Percentiles rank a stretch among this genome's conserved stretches.
Conservation (phyloP, 2,797 vertebrate species). For the Sylvilagus floridanus region DNA sequence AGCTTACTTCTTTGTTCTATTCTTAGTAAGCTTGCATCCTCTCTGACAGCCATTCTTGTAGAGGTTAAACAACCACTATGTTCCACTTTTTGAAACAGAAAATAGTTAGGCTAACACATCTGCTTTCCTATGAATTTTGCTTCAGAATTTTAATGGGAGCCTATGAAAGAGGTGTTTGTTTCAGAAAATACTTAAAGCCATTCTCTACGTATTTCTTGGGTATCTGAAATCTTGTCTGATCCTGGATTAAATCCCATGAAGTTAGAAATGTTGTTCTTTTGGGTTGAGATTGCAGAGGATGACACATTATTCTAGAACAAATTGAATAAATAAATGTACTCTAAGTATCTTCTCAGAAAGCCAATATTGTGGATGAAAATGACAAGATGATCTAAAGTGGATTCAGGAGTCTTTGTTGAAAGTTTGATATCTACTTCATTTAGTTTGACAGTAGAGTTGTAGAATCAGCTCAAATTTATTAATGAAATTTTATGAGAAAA, state of each 20-base stretch:
- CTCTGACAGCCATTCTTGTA: not conserved
- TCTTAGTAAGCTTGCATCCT: not conserved
- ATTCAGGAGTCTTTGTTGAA: not conserved
- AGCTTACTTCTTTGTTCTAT: not conserved
- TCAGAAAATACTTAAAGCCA: not conserved
- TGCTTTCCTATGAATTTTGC: not conserved
- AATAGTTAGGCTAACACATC: not conserved
- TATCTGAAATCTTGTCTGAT: not conserved
- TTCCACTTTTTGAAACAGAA: slow-evolving; percentile 39
- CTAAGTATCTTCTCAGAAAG: not conserved
- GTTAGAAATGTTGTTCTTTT: not conserved
- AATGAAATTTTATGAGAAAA: slow-evolving; percentile 28
- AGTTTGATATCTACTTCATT: not conserved
- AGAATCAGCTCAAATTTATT: slow-evolving; percentile 35
- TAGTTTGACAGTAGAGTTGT: not conserved
- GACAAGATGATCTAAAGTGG: not conserved
- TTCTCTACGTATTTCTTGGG: not conserved
- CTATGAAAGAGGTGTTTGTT: not conserved
- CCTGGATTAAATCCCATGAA: not conserved
- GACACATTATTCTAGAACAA: not conserved
- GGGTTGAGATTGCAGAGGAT: not conserved
- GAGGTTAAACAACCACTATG: not conserved
- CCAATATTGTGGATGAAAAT: not conserved
- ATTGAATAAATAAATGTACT: not conserved
- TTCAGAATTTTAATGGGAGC: slow-evolving; percentile 2